phyloP scores from a whole-genome alignment of 2,113 vertebrate species.

The Psittacula cyanocephala region DNA sequence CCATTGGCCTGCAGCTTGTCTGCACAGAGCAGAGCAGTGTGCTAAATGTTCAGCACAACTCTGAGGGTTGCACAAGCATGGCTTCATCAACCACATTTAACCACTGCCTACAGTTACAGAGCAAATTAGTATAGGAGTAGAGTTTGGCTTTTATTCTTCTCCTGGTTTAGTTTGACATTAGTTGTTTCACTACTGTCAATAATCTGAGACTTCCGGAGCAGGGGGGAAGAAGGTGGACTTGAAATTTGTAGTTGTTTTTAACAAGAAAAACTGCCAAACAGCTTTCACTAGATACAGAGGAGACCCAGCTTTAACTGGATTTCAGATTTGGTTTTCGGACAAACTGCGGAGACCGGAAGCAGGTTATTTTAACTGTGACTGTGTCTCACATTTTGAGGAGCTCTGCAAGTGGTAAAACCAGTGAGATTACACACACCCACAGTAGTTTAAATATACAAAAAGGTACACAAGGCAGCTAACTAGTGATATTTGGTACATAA shows the following conservation, averaged over 20 bases:
- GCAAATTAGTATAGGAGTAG: neutral
- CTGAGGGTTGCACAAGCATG: neutral
- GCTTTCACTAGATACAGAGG: neutral
- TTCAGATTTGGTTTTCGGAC: neutral
- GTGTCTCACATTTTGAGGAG: neutral
- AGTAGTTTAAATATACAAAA: neutral
- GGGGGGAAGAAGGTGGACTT: neutral
- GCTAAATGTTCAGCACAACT: neutral
- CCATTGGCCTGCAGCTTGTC: neutral
- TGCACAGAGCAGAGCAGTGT: fast-evolving
- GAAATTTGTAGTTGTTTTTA: neutral
- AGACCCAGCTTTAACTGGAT: neutral
- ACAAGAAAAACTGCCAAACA: neutral
- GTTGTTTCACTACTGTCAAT: neutral
- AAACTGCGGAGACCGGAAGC: neutral
- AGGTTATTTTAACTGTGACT: neutral
- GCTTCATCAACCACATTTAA: neutral
- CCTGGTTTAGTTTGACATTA: neutral
- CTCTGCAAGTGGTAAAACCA: neutral
- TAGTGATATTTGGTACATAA: neutral
- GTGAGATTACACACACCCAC: neutral
- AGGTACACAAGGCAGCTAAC: neutral
- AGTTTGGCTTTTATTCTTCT: neutral
- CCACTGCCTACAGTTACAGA: neutral
- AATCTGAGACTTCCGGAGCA: neutral